Conservation (phyloP, 2,113 vertebrate genomes). For the Melospiza georgiana region DNA sequence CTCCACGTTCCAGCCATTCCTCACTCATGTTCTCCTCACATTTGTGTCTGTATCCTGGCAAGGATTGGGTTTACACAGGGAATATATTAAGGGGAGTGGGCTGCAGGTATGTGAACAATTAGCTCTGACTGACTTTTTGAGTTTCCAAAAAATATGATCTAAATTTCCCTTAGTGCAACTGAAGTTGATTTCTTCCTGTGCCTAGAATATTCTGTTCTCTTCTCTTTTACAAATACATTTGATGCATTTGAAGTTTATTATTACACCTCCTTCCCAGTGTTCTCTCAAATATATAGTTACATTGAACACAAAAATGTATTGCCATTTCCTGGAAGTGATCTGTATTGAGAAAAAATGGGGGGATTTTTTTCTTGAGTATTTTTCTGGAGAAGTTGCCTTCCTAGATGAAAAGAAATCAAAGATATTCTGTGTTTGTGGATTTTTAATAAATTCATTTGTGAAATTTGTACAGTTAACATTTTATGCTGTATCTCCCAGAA, state of each 20-base stretch:
- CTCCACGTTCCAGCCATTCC: background rate
- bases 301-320: background rate
- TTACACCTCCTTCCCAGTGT: background rate
- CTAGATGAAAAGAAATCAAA: background rate
- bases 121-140: background rate
- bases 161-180: background rate
- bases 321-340: background rate
- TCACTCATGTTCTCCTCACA: background rate
- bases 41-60: background rate
- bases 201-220: background rate
- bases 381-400: background rate
- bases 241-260: background rate
- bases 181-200: background rate
- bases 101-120: background rate
- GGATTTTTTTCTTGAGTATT: background rate
- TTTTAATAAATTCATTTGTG: background rate
- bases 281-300: background rate
- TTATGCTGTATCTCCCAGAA: background rate
- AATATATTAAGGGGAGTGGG: background rate
- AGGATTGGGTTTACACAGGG: background rate
- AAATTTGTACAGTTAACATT: background rate
- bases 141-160: background rate
- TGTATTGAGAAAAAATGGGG: background rate
- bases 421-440: background rate
- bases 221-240: background rate